Conservation (phyloP, 2,888 invertebrate genomes). For the Corbicula japonica region DNA sequence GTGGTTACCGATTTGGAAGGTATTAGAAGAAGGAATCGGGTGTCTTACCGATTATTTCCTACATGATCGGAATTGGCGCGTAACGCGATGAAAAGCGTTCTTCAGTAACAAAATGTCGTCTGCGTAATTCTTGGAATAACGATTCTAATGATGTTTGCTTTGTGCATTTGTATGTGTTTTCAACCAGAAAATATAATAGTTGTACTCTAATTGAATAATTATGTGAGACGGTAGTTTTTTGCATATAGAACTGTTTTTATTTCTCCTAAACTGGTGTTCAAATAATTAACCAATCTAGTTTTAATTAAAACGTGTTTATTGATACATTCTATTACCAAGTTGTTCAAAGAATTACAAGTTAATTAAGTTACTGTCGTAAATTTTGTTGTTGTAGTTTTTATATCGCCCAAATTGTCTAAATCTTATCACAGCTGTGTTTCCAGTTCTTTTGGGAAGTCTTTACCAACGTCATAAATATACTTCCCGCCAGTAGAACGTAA, state of each 20-base stretch:
- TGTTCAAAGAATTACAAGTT: too few species aligned
- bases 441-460: too few species aligned
- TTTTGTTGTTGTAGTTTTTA: too few species aligned
- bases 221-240: background rate
- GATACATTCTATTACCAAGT: too few species aligned
- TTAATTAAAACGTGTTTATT: background rate
- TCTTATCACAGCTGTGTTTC: too few species aligned
- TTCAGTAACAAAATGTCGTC: constrained; percentile 40
- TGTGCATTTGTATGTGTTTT: constrained; percentile 24
- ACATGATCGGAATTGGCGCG: constrained; percentile 50
- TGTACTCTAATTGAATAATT: background rate
- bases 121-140: constrained; percentile 47
- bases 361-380: too few species aligned
- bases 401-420: too few species aligned
- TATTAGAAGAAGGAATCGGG: constrained; percentile 57
- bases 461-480: too few species aligned
- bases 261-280: background rate
- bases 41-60: constrained; percentile 55
- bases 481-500: too few species aligned
- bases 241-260: background rate
- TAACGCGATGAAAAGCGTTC: constrained; percentile 52
- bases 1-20: constrained; percentile 63
- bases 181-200: background rate
- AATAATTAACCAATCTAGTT: background rate
- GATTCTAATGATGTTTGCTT: constrained; percentile 32